Base-by-base conservation (phyloP, 2,797 vertebrate genomes). In the Tamandua tetradactyla region DNA sequence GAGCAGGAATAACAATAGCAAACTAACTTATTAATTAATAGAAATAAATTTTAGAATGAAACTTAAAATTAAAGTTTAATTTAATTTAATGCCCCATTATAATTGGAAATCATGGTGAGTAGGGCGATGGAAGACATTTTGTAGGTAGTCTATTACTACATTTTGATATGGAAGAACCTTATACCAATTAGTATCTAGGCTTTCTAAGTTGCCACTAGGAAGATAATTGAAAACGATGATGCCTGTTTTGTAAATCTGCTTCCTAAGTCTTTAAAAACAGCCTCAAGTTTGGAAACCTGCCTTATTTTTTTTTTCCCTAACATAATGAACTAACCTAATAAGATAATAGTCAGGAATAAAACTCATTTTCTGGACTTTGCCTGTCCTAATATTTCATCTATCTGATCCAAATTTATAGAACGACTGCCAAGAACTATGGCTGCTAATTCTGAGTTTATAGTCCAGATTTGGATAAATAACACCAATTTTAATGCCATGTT, bases 51-150 rank as follows among this genome's bases (percentile, higher is more conserved):
- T 64, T 59, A 68, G 30, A 57, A 88, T 88, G n/a, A 1, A 66
- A 69, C 92, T 84, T 75, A 87, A 55, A 84, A n/a, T 42, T 68
- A 47, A 93, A 87, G 47, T 81, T 76, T 79, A 59, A 86, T 62
- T 81, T 80, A 64, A 83, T 62, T 42, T 75, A 92, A 40, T 72
- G 13, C 88, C 64, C 52, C 35, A 15, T 59, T 44, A 71, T 86
- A 37, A 85, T 64, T 68, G 47, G 10, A 35, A 49, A 59, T 69
- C 59, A 69, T 89, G 55, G 59, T 18, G 93, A 93, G 80, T 57
- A 47, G 23, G n/a, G n/a, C n/a, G n/a, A 66, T 62, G 23, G 69
- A 76, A 27, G n/a, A 44, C 14, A 27, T 72, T 93, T 94, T 35
- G 11, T 10, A 78, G 52, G n/a, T 44, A 69, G 25, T 55, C n/a